These are phyloP conservation scores for Drosophila orena DNA, from an alignment of 1,140 invertebrate genomes.

Conservation along the genomic window DNA sequence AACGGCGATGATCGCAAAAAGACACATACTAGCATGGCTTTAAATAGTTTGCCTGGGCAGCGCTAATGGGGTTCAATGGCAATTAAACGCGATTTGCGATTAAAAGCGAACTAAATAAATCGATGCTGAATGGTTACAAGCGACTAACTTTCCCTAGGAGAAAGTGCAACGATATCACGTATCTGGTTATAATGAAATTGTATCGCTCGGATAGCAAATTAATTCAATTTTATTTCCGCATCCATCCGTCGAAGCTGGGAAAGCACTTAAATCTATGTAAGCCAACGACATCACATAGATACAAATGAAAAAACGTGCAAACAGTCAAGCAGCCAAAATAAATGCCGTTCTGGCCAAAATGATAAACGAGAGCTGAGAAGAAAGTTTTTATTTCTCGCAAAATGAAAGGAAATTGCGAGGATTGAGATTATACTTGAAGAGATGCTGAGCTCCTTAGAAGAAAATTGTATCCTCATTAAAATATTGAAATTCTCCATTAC, in stretches of 20 bases:
- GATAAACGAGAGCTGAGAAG: constrained; percentile 30
- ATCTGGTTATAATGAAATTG: constrained; percentile 42
- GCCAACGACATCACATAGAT: constrained; percentile 25
- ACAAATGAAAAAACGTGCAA: constrained; percentile 53
- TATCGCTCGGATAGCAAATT: constrained; percentile 36
- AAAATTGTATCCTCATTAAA: not conserved
- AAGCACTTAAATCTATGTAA: constrained; percentile 35
- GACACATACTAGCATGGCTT: constrained; percentile 41
- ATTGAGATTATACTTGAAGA: constrained; percentile 37
- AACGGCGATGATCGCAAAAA: constrained; percentile 34
- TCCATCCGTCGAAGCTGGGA: constrained; percentile 5
- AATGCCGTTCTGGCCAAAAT: constrained; percentile 29
- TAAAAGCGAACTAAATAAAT: constrained; percentile 28
- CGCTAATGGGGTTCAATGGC: constrained; percentile 55
- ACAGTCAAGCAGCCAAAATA: constrained; percentile 25
- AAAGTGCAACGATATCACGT: constrained; percentile 32
- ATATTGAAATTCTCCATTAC: not conserved
- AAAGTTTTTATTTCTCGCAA: constrained; percentile 5
- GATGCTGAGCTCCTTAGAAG: not conserved
- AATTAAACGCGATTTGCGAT: constrained; percentile 34
- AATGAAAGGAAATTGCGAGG: constrained; percentile 28
- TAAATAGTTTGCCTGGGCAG: constrained; percentile 53
- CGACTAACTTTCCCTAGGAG: constrained; percentile 20
- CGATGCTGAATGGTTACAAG: not conserved
- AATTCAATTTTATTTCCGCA: constrained; percentile 46